Conservation (phyloP, 2,113 vertebrate species). For the Stigmatopora nigra region DNA sequence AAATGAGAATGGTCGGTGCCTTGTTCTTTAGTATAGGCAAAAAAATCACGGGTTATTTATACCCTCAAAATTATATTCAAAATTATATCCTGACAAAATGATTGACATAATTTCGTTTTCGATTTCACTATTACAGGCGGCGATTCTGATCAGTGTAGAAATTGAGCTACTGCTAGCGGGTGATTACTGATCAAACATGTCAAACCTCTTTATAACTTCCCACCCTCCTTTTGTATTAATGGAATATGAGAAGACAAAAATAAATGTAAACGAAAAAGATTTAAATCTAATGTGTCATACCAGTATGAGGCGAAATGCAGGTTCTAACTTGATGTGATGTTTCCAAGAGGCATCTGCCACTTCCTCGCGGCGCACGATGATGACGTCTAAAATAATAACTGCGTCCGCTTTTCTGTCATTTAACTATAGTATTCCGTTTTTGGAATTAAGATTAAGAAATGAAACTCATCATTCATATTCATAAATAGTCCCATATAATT, state of each 20-base stretch:
- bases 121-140: neutral
- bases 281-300: slow-evolving; percentile 27
- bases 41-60: neutral
- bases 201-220: too few relatives aligned
- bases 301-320: slow-evolving; percentile 30
- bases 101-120: neutral
- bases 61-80: neutral
- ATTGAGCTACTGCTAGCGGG: slow-evolving; percentile 28
- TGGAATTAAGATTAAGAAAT: too few relatives aligned
- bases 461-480: neutral
- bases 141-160: slow-evolving; percentile 6
- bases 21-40: neutral
- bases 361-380: slow-evolving; percentile 40
- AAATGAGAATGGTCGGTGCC: neutral
- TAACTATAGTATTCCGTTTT: too few relatives aligned
- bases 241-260: neutral
- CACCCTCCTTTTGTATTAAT: neutral
- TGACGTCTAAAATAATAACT: slow-evolving; percentile 23
- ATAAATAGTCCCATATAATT: neutral
- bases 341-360: slow-evolving; percentile 47
- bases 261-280: neutral
- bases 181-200: slow-evolving; percentile 16
- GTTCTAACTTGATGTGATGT: slow-evolving; percentile 20
- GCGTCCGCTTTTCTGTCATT: neutral
- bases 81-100: neutral